These are phyloP conservation scores for Zeugodacus cucurbitae DNA, from an alignment of 1,140 invertebrate genomes.

Conservation along the genomic window DNA sequence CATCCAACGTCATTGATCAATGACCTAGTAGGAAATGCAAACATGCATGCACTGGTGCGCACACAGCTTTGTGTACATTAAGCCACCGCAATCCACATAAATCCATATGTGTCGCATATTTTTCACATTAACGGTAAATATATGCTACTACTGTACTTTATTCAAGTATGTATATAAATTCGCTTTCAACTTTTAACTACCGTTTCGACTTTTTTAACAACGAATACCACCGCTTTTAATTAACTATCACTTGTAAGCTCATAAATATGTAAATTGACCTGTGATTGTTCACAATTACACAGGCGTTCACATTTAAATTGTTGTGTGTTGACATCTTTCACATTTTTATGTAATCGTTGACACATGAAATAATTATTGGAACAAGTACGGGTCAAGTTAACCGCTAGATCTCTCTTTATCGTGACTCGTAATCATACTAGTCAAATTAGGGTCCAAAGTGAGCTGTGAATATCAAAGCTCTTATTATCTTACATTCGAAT, in stretches of 20 bases:
- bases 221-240: constrained; percentile 27
- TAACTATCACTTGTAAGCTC: neutral
- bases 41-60: too few relatives aligned
- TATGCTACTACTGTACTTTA: neutral
- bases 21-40: constrained; percentile 16
- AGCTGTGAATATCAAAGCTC: too few relatives aligned
- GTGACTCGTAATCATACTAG: too few relatives aligned
- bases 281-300: neutral
- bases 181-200: neutral
- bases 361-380: too few relatives aligned
- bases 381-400: too few relatives aligned
- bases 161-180: too few relatives aligned
- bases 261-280: neutral
- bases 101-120: constrained; percentile 1
- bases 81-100: neutral
- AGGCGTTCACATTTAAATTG: too few relatives aligned
- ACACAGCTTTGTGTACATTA: neutral
- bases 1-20: neutral
- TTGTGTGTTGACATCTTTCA: neutral
- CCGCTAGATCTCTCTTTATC: too few relatives aligned
- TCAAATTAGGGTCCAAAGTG: too few relatives aligned
- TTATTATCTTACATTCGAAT: too few relatives aligned
- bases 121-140: constrained; percentile 10
- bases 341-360: constrained; percentile 13
- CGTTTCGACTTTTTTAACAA: neutral